phyloP scores from a whole-genome alignment of 2,797 vertebrate species.

The Macroramphosus scolopax region DNA sequence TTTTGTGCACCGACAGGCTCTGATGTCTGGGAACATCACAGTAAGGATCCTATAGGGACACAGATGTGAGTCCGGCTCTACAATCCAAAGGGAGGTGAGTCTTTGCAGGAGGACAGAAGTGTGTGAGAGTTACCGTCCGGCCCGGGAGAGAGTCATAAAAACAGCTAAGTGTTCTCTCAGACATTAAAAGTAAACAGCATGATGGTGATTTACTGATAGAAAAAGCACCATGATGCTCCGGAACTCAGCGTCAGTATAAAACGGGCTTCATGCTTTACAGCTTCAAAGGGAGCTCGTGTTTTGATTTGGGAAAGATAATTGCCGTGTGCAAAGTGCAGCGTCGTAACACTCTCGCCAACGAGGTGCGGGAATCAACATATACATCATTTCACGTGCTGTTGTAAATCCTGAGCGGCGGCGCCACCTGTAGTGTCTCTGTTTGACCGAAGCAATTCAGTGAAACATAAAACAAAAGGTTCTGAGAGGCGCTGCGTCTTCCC shows the following conservation, averaged over 20 bases:
- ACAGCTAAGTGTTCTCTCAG: too few relatives aligned
- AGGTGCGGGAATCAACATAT: slow-evolving; percentile 6
- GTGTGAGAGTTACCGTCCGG: too few relatives aligned
- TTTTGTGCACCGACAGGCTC: too few relatives aligned
- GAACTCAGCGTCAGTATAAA: too few relatives aligned
- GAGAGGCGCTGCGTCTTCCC: neutral
- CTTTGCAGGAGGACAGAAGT: slow-evolving; percentile 1
- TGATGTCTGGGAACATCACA: too few relatives aligned
- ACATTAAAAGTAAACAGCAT: too few relatives aligned
- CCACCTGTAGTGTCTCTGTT: slow-evolving; percentile 11
- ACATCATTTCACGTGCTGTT: slow-evolving; percentile 18
- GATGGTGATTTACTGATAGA: too few relatives aligned
- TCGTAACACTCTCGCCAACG: slow-evolving; percentile 7
- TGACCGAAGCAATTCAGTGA: slow-evolving; percentile 10
- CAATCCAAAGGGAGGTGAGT: too few relatives aligned
- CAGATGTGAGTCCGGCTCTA: too few relatives aligned
- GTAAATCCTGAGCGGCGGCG: slow-evolving; percentile 11
- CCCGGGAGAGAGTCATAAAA: too few relatives aligned
- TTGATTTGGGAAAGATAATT: slow-evolving; percentile 11
- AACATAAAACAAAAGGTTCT: slow-evolving; percentile 1
- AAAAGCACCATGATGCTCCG: too few relatives aligned
- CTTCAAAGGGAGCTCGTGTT: slow-evolving; percentile 1
- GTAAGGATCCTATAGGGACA: too few relatives aligned
- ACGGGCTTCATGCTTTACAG: slow-evolving; percentile 2
- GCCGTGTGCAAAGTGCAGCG: slow-evolving; percentile 1